Conservation (phyloP, 2,888 invertebrate species). For the Oscheius myriophilus region DNA sequence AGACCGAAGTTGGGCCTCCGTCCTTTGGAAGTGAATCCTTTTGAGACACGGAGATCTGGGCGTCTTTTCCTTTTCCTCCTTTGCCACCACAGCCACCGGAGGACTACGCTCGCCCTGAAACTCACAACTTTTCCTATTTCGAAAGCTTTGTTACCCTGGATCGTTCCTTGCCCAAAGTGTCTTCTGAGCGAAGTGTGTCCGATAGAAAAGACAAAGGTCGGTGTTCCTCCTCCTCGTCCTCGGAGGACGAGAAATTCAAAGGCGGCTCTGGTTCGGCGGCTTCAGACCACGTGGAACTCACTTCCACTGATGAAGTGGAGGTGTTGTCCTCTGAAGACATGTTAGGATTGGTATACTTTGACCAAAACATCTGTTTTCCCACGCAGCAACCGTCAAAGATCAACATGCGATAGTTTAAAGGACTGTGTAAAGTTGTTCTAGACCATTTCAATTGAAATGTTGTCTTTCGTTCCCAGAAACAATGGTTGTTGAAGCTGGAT, state of each 20-base stretch:
- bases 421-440: too few relatives aligned
- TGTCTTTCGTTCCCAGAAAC: too few relatives aligned
- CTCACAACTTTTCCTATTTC: too few relatives aligned
- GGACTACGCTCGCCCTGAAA: too few relatives aligned
- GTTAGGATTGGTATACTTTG: too few relatives aligned
- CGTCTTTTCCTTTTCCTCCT: slow-evolving; percentile 35
- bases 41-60: slow-evolving; percentile 55
- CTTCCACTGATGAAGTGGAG: slow-evolving; percentile 10
- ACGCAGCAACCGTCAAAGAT: too few relatives aligned
- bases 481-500: too few relatives aligned
- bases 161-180: slow-evolving; percentile 19
- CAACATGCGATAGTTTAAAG: too few relatives aligned
- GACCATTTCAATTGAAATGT: too few relatives aligned
- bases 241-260: slow-evolving; percentile 25
- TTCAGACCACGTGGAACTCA: slow-evolving; percentile 19
- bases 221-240: slow-evolving; percentile 15
- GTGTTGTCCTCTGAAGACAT: slow-evolving; percentile 11
- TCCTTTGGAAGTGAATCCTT: slow-evolving; percentile 54
- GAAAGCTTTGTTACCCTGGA: slow-evolving; percentile 1
- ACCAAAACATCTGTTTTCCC: too few relatives aligned
- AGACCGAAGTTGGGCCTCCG: slow-evolving; percentile 45
- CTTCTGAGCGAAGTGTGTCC: slow-evolving; percentile 17
- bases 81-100: slow-evolving; percentile 15
- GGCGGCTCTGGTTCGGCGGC: slow-evolving; percentile 20
- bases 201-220: slow-evolving; percentile 17